Evolutionary conservation across 2,797 vertebrate genomes (phyloP), one percentile per base, ranked within the genome.

Genomic region (Ceryle rudis): DNA sequence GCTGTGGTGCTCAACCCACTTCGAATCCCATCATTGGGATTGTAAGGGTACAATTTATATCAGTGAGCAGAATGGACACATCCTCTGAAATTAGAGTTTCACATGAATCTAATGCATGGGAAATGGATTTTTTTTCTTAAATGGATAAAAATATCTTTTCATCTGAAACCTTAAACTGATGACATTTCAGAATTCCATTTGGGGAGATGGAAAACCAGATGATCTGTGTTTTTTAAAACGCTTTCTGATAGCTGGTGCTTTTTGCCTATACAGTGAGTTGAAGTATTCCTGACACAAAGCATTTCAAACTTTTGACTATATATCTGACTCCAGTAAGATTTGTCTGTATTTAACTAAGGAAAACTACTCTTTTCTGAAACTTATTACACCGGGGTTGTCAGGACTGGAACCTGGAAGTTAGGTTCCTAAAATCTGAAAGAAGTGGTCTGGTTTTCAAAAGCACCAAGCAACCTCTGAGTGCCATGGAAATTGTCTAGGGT

Each of bases 21-120:
- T 81, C 70, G 90, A 90, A 51, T 95, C 86, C 87, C 66, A 96
- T 96, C 93, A 90, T 73, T 73, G 74, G 94, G 64, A 90, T 82
- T 93, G 94, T 80, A 93, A 97, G 93, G 70, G 42, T 86, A 39
- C 90, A 86, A 17, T 96, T 95, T 96, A n/a, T 94, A 93, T 96
- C 88, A 73, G 82, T 39, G 77, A 91, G 83, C 83, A 77, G 91
- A 89, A 77, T 11, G 23, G 85, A 79, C 88, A 75, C 16, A 92
- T 35, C 47, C 87, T 90, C 71, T 81, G 77, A 96, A 73, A 21
- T 83, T 78, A 67, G 82, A 84, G 93, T 67, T 95, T 95, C 41
- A 0, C 90, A 39, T 91, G 67, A 93, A 93, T 95, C 55, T 91
- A 77, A 86, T 92, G 91, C 90, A 96, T 93, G 93, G 82, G 88